Percentiles rank a stretch among this genome's conserved stretches.
Conservation (phyloP, 1,140 invertebrate species). For the Neodiprion lecontei region DNA sequence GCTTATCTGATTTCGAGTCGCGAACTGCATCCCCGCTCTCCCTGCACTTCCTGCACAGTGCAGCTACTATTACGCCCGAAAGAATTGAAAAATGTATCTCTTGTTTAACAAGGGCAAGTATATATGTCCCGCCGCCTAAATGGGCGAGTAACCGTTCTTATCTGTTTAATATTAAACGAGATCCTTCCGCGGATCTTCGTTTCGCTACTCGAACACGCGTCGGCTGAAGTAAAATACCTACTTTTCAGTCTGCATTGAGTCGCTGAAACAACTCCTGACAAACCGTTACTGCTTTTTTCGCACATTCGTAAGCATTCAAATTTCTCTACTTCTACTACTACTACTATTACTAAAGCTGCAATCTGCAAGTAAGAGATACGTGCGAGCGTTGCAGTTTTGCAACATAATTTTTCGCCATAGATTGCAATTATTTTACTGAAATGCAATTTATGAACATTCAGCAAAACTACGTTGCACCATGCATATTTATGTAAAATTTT, state of each 20-base stretch:
- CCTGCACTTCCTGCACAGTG: conserved; percentile 43
- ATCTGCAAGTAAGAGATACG: no score
- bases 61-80: conserved; percentile 42
- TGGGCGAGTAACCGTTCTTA: conserved; percentile 34
- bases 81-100: conserved; percentile 54
- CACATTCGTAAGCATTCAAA: no score
- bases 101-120: conserved; percentile 40
- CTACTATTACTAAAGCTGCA: no score
- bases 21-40: conserved; percentile 57
- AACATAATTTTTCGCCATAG: no score
- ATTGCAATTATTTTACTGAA: no score
- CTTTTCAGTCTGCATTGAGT: not conserved
- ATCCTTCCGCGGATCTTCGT: conserved; percentile 39
- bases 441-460: no score
- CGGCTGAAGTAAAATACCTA: conserved; percentile 19
- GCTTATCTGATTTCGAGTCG: conserved; percentile 57
- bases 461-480: no score
- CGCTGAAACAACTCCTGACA: no score
- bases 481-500: no score
- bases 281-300: not conserved
- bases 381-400: no score
- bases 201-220: conserved; percentile 42
- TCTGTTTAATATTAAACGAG: conserved; percentile 44
- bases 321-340: no score
- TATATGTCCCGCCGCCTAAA: conserved; percentile 39